phyloP scores from a whole-genome alignment of 1,140 invertebrate genomes.

The Chymomyza costata region DNA sequence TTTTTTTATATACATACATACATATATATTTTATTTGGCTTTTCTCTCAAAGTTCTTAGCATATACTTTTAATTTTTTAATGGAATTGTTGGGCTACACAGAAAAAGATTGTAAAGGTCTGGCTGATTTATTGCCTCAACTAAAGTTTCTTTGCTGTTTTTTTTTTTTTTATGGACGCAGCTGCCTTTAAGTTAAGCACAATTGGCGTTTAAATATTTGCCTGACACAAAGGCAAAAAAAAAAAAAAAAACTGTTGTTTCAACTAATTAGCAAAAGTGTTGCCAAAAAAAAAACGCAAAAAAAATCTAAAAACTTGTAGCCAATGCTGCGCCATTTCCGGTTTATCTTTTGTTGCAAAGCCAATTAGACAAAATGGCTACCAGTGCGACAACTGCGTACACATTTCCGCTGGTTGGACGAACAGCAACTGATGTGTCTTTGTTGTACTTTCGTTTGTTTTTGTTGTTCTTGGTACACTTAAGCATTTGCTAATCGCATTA shows the following conservation, averaged over 20 bases:
- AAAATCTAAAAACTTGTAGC: constrained; percentile 12
- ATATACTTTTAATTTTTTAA: constrained; percentile 63
- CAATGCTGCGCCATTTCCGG: constrained; percentile 68
- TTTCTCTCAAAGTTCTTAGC: constrained; percentile 39
- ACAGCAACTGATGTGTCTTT: constrained; percentile 17
- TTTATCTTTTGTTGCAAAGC: constrained; percentile 60
- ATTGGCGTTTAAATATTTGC: constrained; percentile 52
- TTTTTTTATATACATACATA: too few species aligned
- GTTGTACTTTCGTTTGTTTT: constrained; percentile 39
- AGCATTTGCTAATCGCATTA: constrained; percentile 70
- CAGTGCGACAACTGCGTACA: constrained; percentile 53
- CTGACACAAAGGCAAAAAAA: too few species aligned
- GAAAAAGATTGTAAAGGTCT: not conserved
- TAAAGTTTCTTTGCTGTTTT: constrained; percentile 43
- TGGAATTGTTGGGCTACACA: constrained; percentile 52
- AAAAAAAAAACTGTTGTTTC: constrained; percentile 2
- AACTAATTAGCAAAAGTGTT: constrained; percentile 67
- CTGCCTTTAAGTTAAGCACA: constrained; percentile 47
- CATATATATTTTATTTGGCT: constrained; percentile 6
- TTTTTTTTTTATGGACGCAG: constrained; percentile 26
- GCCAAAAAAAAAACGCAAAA: constrained; percentile 30
- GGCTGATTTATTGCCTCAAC: constrained; percentile 47
- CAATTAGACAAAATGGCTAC: constrained; percentile 68
- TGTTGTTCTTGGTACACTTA: constrained; percentile 66
- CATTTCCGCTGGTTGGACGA: constrained; percentile 62